Evolutionary conservation across 2,888 invertebrate genomes (phyloP).

Genomic region (Dolomedes plantarius): DNA sequence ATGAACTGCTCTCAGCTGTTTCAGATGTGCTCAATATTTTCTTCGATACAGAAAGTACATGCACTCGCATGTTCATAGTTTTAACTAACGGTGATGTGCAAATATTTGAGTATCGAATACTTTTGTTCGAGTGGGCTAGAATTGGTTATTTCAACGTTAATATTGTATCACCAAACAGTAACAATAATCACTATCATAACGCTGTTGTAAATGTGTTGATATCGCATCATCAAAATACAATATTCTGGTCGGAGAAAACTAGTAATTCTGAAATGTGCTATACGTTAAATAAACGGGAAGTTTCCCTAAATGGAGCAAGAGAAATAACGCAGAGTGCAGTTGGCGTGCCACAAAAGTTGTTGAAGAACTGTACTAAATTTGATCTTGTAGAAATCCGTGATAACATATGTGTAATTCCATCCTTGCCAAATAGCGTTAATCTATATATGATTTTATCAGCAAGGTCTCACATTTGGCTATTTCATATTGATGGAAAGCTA

Average conservation of each 20-base stretch:
- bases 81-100: conserved; percentile 63
- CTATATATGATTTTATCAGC: conserved; percentile 55
- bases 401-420: conserved; percentile 55
- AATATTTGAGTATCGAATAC: conserved; percentile 59
- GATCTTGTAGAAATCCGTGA: conserved; percentile 51
- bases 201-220: conserved; percentile 36
- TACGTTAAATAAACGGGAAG: conserved; percentile 46
- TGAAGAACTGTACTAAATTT: conserved; percentile 50
- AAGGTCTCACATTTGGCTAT: conserved; percentile 57
- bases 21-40: conserved; percentile 56
- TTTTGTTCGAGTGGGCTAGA: conserved; percentile 65
- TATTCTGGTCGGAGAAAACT: conserved; percentile 60
- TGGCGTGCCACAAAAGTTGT: conserved; percentile 53
- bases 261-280: conserved; percentile 20
- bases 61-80: conserved; percentile 55
- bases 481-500: conserved; percentile 57
- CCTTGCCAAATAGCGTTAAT: conserved; percentile 56
- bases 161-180: conserved; percentile 63
- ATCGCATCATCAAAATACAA: conserved; percentile 55
- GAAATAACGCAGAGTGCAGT: conserved; percentile 66
- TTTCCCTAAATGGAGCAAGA: conserved; percentile 49
- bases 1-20: conserved; percentile 45
- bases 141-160: conserved; percentile 66
- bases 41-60: conserved; percentile 51
- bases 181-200: conserved; percentile 33